These are phyloP conservation scores for Thomomys bottae DNA, from an alignment of 2,113 vertebrate species.

Conservation along the genomic window DNA sequence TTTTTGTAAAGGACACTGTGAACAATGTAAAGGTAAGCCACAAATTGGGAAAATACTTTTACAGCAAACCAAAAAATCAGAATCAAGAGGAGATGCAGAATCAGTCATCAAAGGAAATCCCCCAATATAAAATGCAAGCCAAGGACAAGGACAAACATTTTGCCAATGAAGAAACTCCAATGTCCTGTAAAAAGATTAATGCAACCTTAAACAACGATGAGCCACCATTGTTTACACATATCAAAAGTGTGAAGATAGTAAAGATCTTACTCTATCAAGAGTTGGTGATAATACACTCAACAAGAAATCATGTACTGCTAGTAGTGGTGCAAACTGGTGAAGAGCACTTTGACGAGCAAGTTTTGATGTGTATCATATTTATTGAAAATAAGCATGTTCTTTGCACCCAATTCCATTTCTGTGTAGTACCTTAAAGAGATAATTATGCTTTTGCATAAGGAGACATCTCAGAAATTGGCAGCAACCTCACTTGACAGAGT, in stretches of 20 bases:
- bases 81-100: conserved; percentile 20
- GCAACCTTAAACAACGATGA: background rate
- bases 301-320: background rate
- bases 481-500: background rate
- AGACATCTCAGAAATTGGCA: background rate
- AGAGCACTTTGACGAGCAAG: background rate
- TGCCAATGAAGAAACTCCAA: background rate
- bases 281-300: background rate
- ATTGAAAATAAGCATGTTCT: background rate
- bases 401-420: background rate
- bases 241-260: background rate
- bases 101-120: background rate
- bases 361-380: background rate
- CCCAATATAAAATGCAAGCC: background rate
- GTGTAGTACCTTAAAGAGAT: background rate
- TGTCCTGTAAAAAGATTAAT: background rate
- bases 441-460: background rate
- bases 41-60: conserved; percentile 40
- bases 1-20: background rate
- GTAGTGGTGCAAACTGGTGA: background rate
- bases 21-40: background rate
- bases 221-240: background rate
- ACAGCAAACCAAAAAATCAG: conserved; percentile 14
- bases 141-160: background rate
- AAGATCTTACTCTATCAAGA: background rate